Conservation (phyloP, 2,888 invertebrate species). For the Cerastis leucographa region DNA sequence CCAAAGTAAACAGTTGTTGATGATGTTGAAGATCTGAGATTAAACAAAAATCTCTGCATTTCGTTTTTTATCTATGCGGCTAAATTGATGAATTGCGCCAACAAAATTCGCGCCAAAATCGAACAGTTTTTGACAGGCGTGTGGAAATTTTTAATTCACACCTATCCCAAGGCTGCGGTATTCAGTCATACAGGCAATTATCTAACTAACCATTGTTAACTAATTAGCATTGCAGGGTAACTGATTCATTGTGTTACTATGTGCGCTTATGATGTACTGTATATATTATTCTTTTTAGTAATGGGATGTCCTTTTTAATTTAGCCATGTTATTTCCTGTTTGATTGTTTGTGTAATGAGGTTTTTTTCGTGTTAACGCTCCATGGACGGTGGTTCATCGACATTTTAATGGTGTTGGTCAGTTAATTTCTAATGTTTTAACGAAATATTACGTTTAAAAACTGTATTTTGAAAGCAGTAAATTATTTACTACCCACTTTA, state of each 20-base stretch:
- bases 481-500: conserved; percentile 13
- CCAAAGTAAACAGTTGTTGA: conserved; percentile 1
- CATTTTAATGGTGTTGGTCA: conserved; percentile 50
- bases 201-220: conserved; percentile 58
- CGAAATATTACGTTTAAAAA: conserved; percentile 17
- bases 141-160: conserved; percentile 48
- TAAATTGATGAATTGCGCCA: background rate
- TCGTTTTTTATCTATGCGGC: background rate
- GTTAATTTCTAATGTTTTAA: conserved; percentile 6
- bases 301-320: conserved; percentile 82
- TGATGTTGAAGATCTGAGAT: background rate
- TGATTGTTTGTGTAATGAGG: conserved; percentile 70
- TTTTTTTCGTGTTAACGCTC: conserved; percentile 60
- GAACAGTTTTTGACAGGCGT: conserved; percentile 7
- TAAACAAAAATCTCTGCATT: background rate
- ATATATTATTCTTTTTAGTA: conserved; percentile 73
- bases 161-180: conserved; percentile 56
- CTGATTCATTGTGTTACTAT: conserved; percentile 66
- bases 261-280: conserved; percentile 59
- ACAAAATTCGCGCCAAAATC: conserved; percentile 44
- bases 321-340: conserved; percentile 77
- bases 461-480: background rate
- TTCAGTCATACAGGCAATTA: conserved; percentile 64
- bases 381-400: conserved; percentile 59
- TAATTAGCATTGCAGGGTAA: conserved; percentile 66